Evolutionary conservation across 2,113 vertebrate species (phyloP).

Genomic region (Jacana jacana): DNA sequence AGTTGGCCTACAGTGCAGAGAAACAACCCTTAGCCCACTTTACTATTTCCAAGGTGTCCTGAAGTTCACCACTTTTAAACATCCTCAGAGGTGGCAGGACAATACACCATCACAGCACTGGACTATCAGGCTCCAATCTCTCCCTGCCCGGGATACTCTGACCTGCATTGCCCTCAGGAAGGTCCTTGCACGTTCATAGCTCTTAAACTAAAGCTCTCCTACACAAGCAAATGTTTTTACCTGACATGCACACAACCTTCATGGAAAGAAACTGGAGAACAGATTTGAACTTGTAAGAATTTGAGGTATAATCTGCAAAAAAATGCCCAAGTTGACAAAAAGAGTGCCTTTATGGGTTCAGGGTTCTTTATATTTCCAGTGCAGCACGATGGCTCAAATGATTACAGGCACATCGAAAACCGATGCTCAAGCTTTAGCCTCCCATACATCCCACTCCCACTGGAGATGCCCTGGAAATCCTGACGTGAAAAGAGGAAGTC

Average conservation of each 20-base stretch:
- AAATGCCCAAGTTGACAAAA: background rate
- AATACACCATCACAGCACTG: accelerated
- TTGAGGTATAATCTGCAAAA: background rate
- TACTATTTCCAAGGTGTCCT: background rate
- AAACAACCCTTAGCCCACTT: background rate
- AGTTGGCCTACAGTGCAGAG: background rate
- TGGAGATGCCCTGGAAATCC: background rate
- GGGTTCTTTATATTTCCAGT: background rate
- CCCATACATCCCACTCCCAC: background rate
- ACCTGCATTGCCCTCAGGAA: background rate
- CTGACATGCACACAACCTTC: background rate
- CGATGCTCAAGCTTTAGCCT: background rate
- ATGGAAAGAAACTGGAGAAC: background rate
- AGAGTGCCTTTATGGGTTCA: background rate
- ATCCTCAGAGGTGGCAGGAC: background rate
- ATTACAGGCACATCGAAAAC: background rate
- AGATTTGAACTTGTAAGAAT: background rate
- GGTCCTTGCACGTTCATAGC: background rate
- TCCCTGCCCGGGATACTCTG: background rate
- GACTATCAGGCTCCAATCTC: background rate
- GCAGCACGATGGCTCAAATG: background rate
- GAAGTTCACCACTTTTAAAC: background rate
- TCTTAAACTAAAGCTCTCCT: background rate
- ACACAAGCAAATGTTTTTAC: background rate
- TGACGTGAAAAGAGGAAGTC: background rate